Percentiles rank a stretch among this genome's conserved stretches.
Evolutionary conservation across 2,888 invertebrate species (phyloP).

Genomic region (Aethes cnicana): DNA sequence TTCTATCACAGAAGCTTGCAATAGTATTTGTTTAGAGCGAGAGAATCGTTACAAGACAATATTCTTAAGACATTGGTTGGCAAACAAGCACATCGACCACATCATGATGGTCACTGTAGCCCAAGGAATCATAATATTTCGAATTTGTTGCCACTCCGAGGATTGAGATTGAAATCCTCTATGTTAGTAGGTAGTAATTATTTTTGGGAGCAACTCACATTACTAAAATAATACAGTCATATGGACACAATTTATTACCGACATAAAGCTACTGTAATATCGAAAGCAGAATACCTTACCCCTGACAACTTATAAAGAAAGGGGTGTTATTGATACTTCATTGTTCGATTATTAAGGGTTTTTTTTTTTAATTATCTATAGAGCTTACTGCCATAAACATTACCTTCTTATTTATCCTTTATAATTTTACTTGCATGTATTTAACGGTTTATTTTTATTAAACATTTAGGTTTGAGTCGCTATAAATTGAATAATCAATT

Average conservation of each 20-base stretch:
- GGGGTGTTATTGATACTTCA: constrained; percentile 49
- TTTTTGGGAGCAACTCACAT: too few species aligned
- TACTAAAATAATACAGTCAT: constrained; percentile 2
- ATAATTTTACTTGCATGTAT: constrained; percentile 32
- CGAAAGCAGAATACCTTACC: constrained; percentile 31
- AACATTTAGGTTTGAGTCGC: constrained; percentile 1
- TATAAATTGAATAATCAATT: constrained; percentile 1
- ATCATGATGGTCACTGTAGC: too few species aligned
- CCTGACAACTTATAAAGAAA: constrained; percentile 42
- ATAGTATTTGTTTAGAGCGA: constrained; percentile 44
- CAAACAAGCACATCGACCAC: too few species aligned
- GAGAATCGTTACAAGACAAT: constrained; percentile 32
- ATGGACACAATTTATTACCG: constrained; percentile 13
- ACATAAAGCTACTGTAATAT: constrained; percentile 14
- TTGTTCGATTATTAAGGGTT: constrained; percentile 43
- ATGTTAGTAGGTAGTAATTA: too few species aligned
- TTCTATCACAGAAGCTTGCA: constrained; percentile 39
- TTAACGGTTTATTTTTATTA: constrained; percentile 33
- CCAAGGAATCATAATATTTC: too few species aligned
- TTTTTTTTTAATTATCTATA: constrained; percentile 44
- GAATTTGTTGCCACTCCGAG: too few species aligned
- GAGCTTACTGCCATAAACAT: constrained; percentile 39
- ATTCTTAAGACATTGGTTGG: constrained; percentile 30
- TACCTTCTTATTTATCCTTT: constrained; percentile 28
- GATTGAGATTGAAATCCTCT: too few species aligned